phyloP scores from a whole-genome alignment of 1,140 invertebrate species.

The Thaumatotibia leucotreta region DNA sequence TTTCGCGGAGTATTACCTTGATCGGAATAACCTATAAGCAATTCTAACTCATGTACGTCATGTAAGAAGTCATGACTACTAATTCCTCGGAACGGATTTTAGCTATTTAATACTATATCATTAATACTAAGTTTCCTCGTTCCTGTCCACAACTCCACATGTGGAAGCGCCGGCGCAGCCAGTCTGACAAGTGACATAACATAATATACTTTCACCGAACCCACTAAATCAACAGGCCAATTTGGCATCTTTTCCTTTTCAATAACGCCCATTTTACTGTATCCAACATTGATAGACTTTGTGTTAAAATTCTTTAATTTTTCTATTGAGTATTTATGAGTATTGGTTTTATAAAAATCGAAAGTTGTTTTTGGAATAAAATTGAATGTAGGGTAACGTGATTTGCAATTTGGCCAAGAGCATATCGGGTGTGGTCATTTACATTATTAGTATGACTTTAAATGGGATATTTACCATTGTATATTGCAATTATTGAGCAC shows the following conservation, averaged over 20 bases:
- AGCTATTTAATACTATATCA: not conserved
- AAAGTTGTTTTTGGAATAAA: not conserved
- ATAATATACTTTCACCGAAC: constrained; percentile 55
- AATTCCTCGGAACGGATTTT: not conserved
- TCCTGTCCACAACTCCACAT: not conserved
- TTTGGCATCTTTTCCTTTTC: not conserved
- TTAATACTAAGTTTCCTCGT: not conserved
- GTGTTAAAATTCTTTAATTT: not conserved
- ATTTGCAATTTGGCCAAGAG: too few relatives aligned
- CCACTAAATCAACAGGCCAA: constrained; percentile 2
- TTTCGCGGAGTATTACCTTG: too few relatives aligned
- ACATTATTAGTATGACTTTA: too few relatives aligned
- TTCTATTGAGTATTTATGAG: not conserved
- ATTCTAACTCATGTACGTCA: not conserved
- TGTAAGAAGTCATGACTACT: not conserved
- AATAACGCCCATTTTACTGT: not conserved
- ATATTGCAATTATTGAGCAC: too few relatives aligned
- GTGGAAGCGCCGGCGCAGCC: constrained; percentile 17
- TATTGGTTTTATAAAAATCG: not conserved
- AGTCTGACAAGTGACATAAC: constrained; percentile 38
- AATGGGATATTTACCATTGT: too few relatives aligned
- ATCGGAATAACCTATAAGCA: not conserved
- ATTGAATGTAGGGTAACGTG: too few relatives aligned
- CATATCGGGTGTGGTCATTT: too few relatives aligned
- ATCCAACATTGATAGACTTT: not conserved